Evolutionary conservation across 2,888 invertebrate species (phyloP).

Genomic region (Oconnorella tubifera): DNA sequence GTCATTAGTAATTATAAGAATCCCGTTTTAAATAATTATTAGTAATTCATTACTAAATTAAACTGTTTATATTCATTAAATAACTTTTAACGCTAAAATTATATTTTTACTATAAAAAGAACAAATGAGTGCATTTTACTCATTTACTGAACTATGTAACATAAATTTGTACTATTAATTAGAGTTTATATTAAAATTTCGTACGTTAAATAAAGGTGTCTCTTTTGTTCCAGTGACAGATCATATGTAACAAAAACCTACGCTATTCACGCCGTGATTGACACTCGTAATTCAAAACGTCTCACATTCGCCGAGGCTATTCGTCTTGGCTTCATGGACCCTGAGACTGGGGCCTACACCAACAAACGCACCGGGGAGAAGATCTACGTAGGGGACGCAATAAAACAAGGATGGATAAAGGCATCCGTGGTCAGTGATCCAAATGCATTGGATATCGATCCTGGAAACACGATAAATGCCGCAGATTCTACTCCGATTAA

Average conservation of each 20-base stretch:
- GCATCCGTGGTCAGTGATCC: conserved; percentile 48
- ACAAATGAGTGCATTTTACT: no score
- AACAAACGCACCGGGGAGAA: conserved; percentile 44
- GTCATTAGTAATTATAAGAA: no score
- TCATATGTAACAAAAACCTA: conserved; percentile 46
- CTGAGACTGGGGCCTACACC: conserved; percentile 45
- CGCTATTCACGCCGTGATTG: conserved; percentile 50
- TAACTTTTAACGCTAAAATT: no score
- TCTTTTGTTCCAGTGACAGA: background rate
- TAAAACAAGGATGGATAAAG: conserved; percentile 52
- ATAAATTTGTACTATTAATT: no score
- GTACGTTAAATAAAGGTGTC: no score
- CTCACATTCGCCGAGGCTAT: conserved; percentile 36
- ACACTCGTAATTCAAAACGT: conserved; percentile 41
- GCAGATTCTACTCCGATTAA: no score
- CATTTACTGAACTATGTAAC: no score
- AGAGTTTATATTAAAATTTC: no score
- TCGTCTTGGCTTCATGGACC: conserved; percentile 42
- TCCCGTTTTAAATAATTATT: no score
- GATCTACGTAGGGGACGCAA: conserved; percentile 50
- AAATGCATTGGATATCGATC: conserved; percentile 45
- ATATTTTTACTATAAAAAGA: no score
- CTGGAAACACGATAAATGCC: conserved; percentile 39
- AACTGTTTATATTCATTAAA: no score
- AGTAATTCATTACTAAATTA: no score